Evolutionary conservation across 2,113 vertebrate genomes (phyloP), one percentile per base, ranked within the genome.

Genomic region (Nothocercus julius): DNA sequence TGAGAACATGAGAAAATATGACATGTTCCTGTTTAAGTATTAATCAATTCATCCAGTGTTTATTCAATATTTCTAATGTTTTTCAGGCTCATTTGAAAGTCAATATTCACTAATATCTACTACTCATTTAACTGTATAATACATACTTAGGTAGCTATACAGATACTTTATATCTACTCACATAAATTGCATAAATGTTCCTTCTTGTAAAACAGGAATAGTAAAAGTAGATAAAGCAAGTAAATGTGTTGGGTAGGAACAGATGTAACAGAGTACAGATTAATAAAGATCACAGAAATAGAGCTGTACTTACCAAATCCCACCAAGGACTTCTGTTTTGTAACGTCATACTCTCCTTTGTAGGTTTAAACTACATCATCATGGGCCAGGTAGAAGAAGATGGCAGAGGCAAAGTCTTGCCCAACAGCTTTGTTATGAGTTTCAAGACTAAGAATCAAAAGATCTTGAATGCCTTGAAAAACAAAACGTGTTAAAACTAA

Each of bases 351-450:
- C 84, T 94, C 18, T 97, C 87, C 95, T 97, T 97, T 91, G 83
- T 94, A 99, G 99, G 99, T 97, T 97, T 99, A 95, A 99, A 99
- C 98, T 99, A 99, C 97, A 97, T 99, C 97, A 99, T 99, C 97
- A 99, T 99, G 99, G 99, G 99, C 83, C 98, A 99, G 82, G 98
- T 98, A 82, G 99, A 99, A 66, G 99, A 99, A 59, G 99, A 99
- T 0, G 99, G 99, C 10, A 97, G 97, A 79, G 99, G 99, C 44
- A 99, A 98, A 95, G 97, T 99, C 82, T 97, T 98, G 86, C 99
- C 99, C 1, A 98, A 98, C 85, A 99, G 98, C 95, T 99, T 99
- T 84, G 98, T 99, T 59, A 98, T 98, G 98, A 98, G 98, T 83
- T 99, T 99, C 94, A 99, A 99, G 97, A 97, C 98, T 32, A 99